Evolutionary conservation across 2,113 vertebrate species (phyloP).

Genomic region (Xenus cinereus): DNA sequence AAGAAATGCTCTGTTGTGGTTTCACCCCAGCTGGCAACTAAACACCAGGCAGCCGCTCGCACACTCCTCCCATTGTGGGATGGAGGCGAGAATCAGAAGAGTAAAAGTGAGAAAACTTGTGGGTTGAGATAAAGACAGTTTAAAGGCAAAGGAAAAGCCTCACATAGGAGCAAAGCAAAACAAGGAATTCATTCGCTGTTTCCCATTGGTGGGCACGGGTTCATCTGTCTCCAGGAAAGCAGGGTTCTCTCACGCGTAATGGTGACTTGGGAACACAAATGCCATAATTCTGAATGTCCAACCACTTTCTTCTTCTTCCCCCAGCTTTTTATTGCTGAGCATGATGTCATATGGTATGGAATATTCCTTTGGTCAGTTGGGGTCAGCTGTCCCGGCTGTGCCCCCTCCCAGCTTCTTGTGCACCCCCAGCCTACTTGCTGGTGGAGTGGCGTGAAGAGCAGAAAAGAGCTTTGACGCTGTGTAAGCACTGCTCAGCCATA

Average conservation of each 20-base stretch:
- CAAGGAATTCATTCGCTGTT: not conserved
- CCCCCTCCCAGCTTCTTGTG: not conserved
- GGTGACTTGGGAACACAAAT: not conserved
- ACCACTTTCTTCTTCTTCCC: not conserved
- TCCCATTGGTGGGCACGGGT: not conserved
- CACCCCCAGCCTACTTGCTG: not conserved
- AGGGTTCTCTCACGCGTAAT: not conserved
- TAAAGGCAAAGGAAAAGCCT: not conserved
- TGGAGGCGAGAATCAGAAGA: not conserved
- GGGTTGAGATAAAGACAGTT: not conserved
- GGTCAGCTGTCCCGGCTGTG: not conserved
- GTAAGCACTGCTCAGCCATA: not conserved
- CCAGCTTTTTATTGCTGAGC: not conserved
- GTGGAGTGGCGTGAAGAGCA: not conserved
- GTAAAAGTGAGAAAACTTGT: not conserved
- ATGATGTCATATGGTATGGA: not conserved
- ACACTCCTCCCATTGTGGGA: not conserved
- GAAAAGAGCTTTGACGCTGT: not conserved
- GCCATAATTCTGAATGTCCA: not conserved
- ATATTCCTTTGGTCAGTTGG: not conserved
- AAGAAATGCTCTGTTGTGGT: not conserved
- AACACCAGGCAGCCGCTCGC: not conserved
- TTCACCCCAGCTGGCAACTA: not conserved
- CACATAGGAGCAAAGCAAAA: not conserved
- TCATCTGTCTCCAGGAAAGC: not conserved